Base-by-base conservation (phyloP, 2,113 vertebrate genomes). In the Hiodon alosoides region DNA sequence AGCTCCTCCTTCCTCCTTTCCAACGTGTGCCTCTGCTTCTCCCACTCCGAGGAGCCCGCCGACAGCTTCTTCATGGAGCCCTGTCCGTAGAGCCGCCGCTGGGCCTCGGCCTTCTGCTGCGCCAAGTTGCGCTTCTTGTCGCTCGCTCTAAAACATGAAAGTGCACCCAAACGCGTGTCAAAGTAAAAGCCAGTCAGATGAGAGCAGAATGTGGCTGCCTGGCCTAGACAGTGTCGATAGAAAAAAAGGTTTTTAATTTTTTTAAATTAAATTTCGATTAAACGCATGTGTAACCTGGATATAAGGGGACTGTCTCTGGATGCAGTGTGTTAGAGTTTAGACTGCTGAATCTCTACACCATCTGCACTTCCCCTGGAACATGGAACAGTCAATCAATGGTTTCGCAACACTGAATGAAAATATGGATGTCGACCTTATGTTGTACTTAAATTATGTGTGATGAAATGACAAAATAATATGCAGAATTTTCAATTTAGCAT, bases 101-200 rank as follows among this genome's bases (percentile, higher is more conserved):
- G 96, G 79, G 97, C 96, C 79, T 98, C 97, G 0, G 96, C 97
- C 86, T 99, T 99, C 82, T 99, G 95, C 83, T 95, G 95, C 47
- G 95, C 97, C 86, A 99, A 89, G 87, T 98, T 98, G 79, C 86
- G 95, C 74, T 94, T 96, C 89, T 97, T 98, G 89, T 99, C 97
- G 4, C 97, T 98, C 67, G 95, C 94, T 87, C 97, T 99, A 60
- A 60, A 57, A 60, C 10, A 11, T 66, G 46, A 66, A 65, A 31
- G 17, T 10, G 8, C 16, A 4, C 4, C 5, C 17, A 16, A 2
- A 14, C 62, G 3, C 58, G 2, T 14, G 3, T 11, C 58, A 16
- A 16, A 1, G 13, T 16, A 16, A 10, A 5, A 14, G 60, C 14
- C 60, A 13, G 60, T 10, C 60, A 5, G 31, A 2, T 31, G 31